These are phyloP conservation scores for Chrysodeixis includens DNA, from an alignment of 2,888 invertebrate genomes.

Conservation along the genomic window DNA sequence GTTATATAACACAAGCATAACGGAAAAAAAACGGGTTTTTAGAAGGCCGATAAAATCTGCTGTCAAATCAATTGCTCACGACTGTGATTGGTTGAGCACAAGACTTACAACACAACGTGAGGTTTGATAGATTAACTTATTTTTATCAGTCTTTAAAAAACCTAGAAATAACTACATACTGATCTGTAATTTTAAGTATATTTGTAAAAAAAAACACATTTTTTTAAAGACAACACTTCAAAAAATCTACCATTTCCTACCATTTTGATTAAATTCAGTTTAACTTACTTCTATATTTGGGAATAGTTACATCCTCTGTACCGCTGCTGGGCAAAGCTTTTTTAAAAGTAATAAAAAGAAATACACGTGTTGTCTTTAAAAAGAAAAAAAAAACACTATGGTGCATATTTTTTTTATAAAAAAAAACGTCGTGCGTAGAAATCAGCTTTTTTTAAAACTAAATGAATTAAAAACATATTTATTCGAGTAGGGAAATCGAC, in stretches of 20 bases:
- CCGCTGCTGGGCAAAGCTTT: not conserved
- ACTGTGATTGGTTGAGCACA: too few species aligned
- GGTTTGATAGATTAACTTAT: too few species aligned
- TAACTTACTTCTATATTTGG: too few species aligned
- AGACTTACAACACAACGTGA: too few species aligned
- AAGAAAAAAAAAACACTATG: slow-evolving; percentile 43
- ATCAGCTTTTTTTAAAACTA: slow-evolving; percentile 42
- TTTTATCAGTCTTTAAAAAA: too few species aligned
- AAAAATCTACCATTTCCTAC: not conserved
- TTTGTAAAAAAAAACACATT: slow-evolving; percentile 28
- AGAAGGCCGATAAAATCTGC: too few species aligned
- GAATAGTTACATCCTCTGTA: not conserved
- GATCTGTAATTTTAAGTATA: slow-evolving; percentile 24
- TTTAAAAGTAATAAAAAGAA: not conserved
- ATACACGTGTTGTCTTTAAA: slow-evolving; percentile 45
- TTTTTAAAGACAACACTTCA: slow-evolving; percentile 51
- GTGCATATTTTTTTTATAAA: slow-evolving; percentile 57
- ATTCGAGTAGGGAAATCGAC: slow-evolving; percentile 47
- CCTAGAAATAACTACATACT: slow-evolving; percentile 8
- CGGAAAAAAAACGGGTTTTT: not conserved
- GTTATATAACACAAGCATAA: not conserved
- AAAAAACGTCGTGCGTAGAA: slow-evolving; percentile 42
- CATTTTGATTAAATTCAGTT: too few species aligned
- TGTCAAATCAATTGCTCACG: too few species aligned
- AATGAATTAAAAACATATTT: slow-evolving; percentile 46